Percentiles rank a stretch among this genome's conserved stretches.
Evolutionary conservation across 2,113 vertebrate species (phyloP).

Genomic region (Brachirus orientalis): DNA sequence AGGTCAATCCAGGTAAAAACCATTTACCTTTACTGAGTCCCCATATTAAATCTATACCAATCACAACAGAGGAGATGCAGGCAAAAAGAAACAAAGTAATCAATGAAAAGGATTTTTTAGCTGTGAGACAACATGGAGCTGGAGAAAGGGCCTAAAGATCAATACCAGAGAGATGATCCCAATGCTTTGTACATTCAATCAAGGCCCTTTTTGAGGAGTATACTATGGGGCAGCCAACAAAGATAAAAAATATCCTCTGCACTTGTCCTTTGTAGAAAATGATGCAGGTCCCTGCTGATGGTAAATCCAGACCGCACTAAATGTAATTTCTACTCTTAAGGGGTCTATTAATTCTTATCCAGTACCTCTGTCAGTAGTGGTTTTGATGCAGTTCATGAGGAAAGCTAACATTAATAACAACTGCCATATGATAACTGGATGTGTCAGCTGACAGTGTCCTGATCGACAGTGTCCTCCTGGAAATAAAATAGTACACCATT

Average conservation of each 20-base stretch:
- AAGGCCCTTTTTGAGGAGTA: constrained; percentile 16
- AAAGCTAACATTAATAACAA: constrained; percentile 66
- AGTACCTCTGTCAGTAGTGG: constrained; percentile 31
- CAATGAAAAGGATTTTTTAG: constrained; percentile 24
- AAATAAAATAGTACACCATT: constrained; percentile 60
- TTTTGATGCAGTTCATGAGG: constrained; percentile 54
- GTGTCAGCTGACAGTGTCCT: constrained; percentile 31
- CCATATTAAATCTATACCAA: constrained; percentile 20
- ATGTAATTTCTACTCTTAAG: constrained; percentile 64
- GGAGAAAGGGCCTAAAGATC: constrained; percentile 18
- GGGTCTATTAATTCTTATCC: constrained; percentile 55
- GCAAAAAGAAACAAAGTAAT: constrained; percentile 33
- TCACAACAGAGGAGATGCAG: constrained; percentile 31
- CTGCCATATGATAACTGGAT: constrained; percentile 34
- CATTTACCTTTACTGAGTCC: constrained; percentile 38
- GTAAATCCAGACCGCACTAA: constrained; percentile 54
- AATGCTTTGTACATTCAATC: constrained; percentile 39
- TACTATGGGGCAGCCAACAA: constrained; percentile 8
- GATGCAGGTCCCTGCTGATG: constrained; percentile 31
- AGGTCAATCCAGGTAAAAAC: constrained; percentile 44
- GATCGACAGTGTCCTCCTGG: constrained; percentile 51
- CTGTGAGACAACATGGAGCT: constrained; percentile 5
- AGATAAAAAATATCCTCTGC: constrained; percentile 44
- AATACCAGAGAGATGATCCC: constrained; percentile 16
- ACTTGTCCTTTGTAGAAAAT: constrained; percentile 44